Evolutionary conservation across 1,140 invertebrate genomes (phyloP), one percentile per base, ranked within the genome.

Genomic region (Caerostris extrusa): DNA sequence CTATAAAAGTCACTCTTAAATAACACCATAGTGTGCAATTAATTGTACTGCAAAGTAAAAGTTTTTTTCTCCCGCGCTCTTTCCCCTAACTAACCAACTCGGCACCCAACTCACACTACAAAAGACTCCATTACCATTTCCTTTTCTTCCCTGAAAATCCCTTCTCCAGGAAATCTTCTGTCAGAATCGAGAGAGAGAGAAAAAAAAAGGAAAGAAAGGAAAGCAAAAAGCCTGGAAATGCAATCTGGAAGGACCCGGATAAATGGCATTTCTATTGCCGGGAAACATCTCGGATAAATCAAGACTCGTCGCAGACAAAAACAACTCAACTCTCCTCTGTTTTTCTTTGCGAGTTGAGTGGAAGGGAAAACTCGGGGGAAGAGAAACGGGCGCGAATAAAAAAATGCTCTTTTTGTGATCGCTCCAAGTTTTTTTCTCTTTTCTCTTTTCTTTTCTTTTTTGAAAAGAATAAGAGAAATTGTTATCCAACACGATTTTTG

Each of bases 281-380:
- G 71, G n/a, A n/a, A 77, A 77, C 71, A 77, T 77, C 71, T 50
- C 71, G 71, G n/a, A 77, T 77, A 77, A 77, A 77, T 77, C 53
- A 34, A 77, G 71, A 77, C 71, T 71, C 10, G 71, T 10, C 71
- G 19, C 71, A 34, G 67, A 19, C 67, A 77, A 50, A n/a, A 77
- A 77, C 12, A 53, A 34, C 50, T 50, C 71, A 77, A 77, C 53
- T 64, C 61, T 64, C 61, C 61, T 64, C 17, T 10, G 4, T 17
- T 17, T n/a, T 8, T 34, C 34, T 77, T 77, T 77, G 71, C 71
- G 61, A 67, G n/a, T 67, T 14, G 61, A 67, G 61, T 67, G 61
- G 14, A 34, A 14, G 19, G 71, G 34, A 77, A 77, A 77, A 77
- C 53, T 77, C 71, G 71, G 71, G n/a, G 34, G 34, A 50, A 77